phyloP scores from a whole-genome alignment of 1,140 invertebrate genomes.

The Chymomyza costata region DNA sequence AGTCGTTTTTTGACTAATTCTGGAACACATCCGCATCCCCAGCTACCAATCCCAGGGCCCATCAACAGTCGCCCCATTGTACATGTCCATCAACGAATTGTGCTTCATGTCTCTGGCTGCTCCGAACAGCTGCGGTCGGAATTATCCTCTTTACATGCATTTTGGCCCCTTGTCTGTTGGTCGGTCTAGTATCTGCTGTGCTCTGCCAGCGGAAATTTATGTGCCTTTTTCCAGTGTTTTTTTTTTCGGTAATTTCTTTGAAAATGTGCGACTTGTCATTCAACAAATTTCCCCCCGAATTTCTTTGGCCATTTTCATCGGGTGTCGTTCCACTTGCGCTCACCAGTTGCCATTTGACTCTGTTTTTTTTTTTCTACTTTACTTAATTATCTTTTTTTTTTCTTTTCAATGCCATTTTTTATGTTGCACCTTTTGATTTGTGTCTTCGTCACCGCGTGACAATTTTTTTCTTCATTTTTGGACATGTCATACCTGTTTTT shows the following conservation, averaged over 20 bases:
- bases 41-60: conserved; percentile 1
- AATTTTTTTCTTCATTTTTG: conserved; percentile 23
- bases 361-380: conserved; percentile 23
- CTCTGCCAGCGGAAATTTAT: conserved; percentile 50
- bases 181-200: conserved; percentile 30
- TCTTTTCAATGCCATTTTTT: conserved; percentile 66
- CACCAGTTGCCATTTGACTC: conserved; percentile 31
- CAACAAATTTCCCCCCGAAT: conserved; percentile 39
- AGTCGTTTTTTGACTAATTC: conserved; percentile 56
- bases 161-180: conserved; percentile 26
- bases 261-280: conserved; percentile 72
- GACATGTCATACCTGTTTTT: conserved; percentile 34
- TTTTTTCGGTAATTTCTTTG: conserved; percentile 60
- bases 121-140: conserved; percentile 45
- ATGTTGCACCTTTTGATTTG: conserved; percentile 70
- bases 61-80: not conserved
- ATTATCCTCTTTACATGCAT: conserved; percentile 33
- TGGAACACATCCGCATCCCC: conserved; percentile 31
- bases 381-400: conserved; percentile 67
- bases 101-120: conserved; percentile 30
- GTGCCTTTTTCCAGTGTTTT: conserved; percentile 54
- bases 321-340: conserved; percentile 52
- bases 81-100: conserved; percentile 41
- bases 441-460: conserved; percentile 50
- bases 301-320: conserved; percentile 16